Percentiles rank a stretch among this genome's conserved stretches.
Conservation (phyloP, 2,113 vertebrate genomes). For the Poeciliopsis retropinna region DNA sequence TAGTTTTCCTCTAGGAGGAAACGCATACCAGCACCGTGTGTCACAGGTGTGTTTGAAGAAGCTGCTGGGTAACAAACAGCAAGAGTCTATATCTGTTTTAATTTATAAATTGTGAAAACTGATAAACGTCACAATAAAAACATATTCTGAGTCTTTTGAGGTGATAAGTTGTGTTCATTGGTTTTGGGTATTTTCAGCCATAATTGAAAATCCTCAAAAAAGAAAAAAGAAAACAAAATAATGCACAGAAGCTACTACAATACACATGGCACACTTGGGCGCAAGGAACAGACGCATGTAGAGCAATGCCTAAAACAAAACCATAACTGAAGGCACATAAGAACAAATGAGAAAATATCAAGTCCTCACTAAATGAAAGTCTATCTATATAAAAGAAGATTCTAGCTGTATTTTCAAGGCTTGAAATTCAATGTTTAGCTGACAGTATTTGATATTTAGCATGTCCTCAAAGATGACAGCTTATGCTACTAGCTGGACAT, state of each 20-base stretch:
- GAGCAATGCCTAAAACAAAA: neutral
- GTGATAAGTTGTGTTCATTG: neutral
- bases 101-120: constrained; percentile 56
- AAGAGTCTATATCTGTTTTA: constrained; percentile 43
- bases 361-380: too few species aligned
- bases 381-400: too few species aligned
- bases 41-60: constrained; percentile 20
- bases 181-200: neutral
- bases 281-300: neutral
- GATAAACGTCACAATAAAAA: constrained; percentile 62
- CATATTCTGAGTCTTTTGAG: constrained; percentile 48
- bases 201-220: neutral
- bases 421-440: neutral
- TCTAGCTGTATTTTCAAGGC: neutral
- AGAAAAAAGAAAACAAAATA: neutral
- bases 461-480: too few species aligned
- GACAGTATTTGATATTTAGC: neutral
- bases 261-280: neutral
- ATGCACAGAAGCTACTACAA: neutral
- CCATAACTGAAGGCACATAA: neutral
- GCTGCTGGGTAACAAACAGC: constrained; percentile 33
- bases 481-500: neutral
- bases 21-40: constrained; percentile 60
- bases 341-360: too few species aligned
- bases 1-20: constrained; percentile 49